Conservation (phyloP, 2,797 vertebrate genomes). For the Ctenochaetus hawaiiensis region DNA sequence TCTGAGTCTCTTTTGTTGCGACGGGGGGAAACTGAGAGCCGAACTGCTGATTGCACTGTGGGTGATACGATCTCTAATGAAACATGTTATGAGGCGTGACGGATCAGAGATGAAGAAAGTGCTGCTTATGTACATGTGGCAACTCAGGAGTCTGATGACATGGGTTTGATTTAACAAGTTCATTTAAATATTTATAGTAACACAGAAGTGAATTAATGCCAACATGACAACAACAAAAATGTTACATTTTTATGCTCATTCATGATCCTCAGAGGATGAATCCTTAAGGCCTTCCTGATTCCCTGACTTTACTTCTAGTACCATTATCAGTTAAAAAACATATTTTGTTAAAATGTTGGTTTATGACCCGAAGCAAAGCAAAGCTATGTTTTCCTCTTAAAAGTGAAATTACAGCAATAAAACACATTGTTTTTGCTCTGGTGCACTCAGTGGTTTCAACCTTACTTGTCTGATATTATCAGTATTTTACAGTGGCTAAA, state of each 20-base stretch:
- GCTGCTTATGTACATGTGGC: slow-evolving; percentile 15
- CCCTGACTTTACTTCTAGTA: no score
- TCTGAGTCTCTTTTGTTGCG: slow-evolving; percentile 11
- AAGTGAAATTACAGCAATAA: no score
- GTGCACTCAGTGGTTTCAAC: no score
- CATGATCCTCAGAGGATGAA: no score
- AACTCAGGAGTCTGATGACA: slow-evolving; percentile 37
- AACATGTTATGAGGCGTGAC: slow-evolving; percentile 40
- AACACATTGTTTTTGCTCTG: no score
- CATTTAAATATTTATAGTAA: slow-evolving; percentile 6
- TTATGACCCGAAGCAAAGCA: no score
- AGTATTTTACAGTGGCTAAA: background rate
- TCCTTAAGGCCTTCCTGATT: no score
- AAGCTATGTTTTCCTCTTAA: no score
- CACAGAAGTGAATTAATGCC: background rate
- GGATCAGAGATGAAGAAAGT: slow-evolving; percentile 41
- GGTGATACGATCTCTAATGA: slow-evolving; percentile 44
- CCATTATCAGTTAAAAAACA: no score
- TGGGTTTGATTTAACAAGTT: slow-evolving; percentile 19
- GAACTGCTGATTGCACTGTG: slow-evolving; percentile 60
- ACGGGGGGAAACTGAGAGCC: background rate
- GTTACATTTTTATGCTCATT: background rate
- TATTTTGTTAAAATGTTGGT: no score
- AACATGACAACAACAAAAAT: background rate
- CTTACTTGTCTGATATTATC: background rate